Evolutionary conservation across 92 coral and sea anemone species (phyloP), one percentile per base, ranked within the genome.

Genomic region (Siderastrea siderea): DNA sequence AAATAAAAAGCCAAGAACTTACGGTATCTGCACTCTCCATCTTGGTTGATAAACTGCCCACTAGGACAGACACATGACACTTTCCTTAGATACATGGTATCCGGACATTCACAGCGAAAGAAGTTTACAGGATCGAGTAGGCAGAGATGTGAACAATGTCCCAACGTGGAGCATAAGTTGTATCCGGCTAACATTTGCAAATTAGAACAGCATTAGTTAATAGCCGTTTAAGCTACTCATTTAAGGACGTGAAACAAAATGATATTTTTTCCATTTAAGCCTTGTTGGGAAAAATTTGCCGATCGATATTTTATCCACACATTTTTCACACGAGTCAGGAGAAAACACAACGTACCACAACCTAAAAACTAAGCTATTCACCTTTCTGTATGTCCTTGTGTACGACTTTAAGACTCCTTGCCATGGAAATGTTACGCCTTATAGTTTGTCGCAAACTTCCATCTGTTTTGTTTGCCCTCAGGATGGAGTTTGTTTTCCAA

Each of bases 11-110:
- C 5, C 68, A 16, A 4, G 68, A 16, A 64, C 68, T 64, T 64
- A 64, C 68, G 43, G 43, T 64, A 64, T 64, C 68, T 64, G 44
- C 68, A 64, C 43, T 13, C 26, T 64, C 68, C 68, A 64, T 64
- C 8, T 38, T 7, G 16, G 67, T 62, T n/a, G 16, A 64, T 12
- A 84, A 57, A 74, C 88, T 60, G 81, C 64, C 80, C 82, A 85
- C 68, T 74, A 62, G 74, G 73, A 60, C 44, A 46, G 50, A 13
- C 12, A 7, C 61, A 55, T 14, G 9, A 5, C 12, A 55, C 61
- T 55, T 4, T 5, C 87, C 77, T 26, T 26, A 26, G 38, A 26
- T 26, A 26, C 57, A 52, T 52, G 57, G 6, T 8, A 52, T 52
- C 57, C 5, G 57, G 57, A 52, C 57, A 52, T 5, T 52, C 9